Evolutionary conservation across 2,888 invertebrate genomes (phyloP), one percentile per base, ranked within the genome.

Genomic region (Hydriomena furcata): DNA sequence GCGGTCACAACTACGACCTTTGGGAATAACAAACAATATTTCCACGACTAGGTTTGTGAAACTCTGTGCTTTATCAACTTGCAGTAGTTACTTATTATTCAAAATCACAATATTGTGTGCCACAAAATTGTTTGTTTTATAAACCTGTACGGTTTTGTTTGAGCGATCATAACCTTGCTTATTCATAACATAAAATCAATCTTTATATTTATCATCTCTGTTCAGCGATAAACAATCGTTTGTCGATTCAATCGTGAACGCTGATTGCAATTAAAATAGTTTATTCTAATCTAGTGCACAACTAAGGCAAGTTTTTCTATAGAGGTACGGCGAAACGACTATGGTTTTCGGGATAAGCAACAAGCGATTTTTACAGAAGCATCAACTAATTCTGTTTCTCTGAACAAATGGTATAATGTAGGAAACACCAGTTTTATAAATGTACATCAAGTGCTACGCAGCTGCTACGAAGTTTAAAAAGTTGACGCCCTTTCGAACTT

Each of bases 241-340:
- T 69, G 65, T 65, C 27, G 60, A 74, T 66, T 71, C 71, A 72
- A 75, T 69, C 60, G 70, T 60, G 63, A 75, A 63, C 63, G 71
- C 76, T 74, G 72, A 72, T 76, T 51, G 79, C 76, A 81, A 84
- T 83, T 83, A 79, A 82, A 82, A 80, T 79, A 74, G 73, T 80
- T 80, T 73, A 79, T 80, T 73, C 68, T 74, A 74, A 73, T 72
- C 68, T 66, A 53, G 68, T 69, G 71, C 73, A 72, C 66, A 72
- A 68, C 75, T 69, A 70, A 73, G 66, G 66, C 70, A 66, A 77
- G 73, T 81, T 84, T 84, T 83, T 83, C 73, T 70, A 71, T 70
- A 61, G 66, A 69, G 70, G 63, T 73, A 73, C 68, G 66, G 68
- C 59, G 61, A 73, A 73, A 74, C 65, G 53, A 45, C 53, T 20